Percentiles rank a stretch among this genome's conserved stretches.
phyloP scores from a whole-genome alignment of 2,113 vertebrate genomes.

The Lates calcarifer region DNA sequence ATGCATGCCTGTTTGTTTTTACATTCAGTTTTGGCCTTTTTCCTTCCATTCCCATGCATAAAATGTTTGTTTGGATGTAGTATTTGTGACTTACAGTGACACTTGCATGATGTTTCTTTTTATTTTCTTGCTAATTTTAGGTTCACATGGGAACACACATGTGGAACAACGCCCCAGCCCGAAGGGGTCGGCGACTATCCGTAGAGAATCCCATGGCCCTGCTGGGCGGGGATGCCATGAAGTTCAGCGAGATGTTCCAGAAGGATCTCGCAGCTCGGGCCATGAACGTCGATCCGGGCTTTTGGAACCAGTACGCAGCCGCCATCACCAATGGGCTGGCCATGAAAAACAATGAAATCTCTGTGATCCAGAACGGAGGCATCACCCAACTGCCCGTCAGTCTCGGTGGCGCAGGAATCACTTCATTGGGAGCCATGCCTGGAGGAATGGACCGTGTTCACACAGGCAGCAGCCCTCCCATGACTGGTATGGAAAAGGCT shows the following conservation, averaged over 20 bases:
- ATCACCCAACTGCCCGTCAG: constrained; percentile 95
- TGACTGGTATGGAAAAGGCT: constrained; percentile 91
- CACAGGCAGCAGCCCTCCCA: constrained; percentile 90
- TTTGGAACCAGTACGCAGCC: constrained; percentile 99
- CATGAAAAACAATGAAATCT: constrained; percentile 99
- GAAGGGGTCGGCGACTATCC: constrained; percentile 95
- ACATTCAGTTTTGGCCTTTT: not conserved
- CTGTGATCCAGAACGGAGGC: constrained; percentile 99
- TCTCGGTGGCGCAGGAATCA: constrained; percentile 91
- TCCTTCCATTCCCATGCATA: not conserved
- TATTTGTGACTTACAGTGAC: not conserved
- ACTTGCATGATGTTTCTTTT: constrained; percentile 23
- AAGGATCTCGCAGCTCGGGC: constrained; percentile 97
- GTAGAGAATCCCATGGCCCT: constrained; percentile 99
- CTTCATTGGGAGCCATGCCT: constrained; percentile 89
- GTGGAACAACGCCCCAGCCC: constrained; percentile 98
- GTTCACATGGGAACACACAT: constrained; percentile 99
- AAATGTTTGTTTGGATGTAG: constrained; percentile 12
- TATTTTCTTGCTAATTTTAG: constrained; percentile 76
- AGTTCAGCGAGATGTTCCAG: constrained; percentile 99
- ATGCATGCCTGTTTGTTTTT: not conserved
- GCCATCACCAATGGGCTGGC: constrained; percentile 97
- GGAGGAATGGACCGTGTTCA: constrained; percentile 93
- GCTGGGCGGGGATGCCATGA: constrained; percentile 94
- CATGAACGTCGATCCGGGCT: constrained; percentile 96